Base-by-base conservation (phyloP, 2,113 vertebrate genomes). In the Bubo blakistoni region DNA sequence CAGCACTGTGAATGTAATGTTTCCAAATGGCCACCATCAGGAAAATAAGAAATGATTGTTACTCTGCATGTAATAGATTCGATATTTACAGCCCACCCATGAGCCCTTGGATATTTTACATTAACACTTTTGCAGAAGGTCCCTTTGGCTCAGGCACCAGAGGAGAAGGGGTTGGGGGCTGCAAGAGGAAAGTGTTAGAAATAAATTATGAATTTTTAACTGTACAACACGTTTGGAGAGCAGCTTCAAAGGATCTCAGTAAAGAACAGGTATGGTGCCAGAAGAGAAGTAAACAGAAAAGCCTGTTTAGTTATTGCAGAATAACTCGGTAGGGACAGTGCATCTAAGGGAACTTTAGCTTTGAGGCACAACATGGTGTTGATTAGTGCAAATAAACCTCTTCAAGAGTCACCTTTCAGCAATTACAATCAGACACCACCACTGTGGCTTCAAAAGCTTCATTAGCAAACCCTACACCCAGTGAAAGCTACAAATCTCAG, bases 311-410 rank as follows among this genome's bases (percentile, higher is more conserved):
- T 90, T 88, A 71, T 86, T 87, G 86, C 79, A 92, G 84, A 94
- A 49, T 76, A 91, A 92, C 95, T 94, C 86, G 12, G 96, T 93
- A 59, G 97, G 97, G 85, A 96, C 77, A 83, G 94, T 65, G 81
- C 93, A 92, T 94, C 92, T 93, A 65, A 96, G 92, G 90, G 87
- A 92, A 92, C 92, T 95, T 92, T 67, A 78, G 81, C 97, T 98
- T 98, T 98, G 97, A 98, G 96, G 97, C 97, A 96, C 97, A 96
- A 97, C 92, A 55, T 96, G 98, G 95, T 97, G 98, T 97, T 98
- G 98, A 98, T 98, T 98, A 97, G 97, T 96, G 94, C 92, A 97
- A 96, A 97, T 92, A 97, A 95, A 97, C 69, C 93, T 96, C 96
- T 97, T 95, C 97, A 96, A 85, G 92, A 93, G 87, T 83, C 95